phyloP scores from a whole-genome alignment of 2,888 invertebrate species.

The Melipona bicolor region DNA sequence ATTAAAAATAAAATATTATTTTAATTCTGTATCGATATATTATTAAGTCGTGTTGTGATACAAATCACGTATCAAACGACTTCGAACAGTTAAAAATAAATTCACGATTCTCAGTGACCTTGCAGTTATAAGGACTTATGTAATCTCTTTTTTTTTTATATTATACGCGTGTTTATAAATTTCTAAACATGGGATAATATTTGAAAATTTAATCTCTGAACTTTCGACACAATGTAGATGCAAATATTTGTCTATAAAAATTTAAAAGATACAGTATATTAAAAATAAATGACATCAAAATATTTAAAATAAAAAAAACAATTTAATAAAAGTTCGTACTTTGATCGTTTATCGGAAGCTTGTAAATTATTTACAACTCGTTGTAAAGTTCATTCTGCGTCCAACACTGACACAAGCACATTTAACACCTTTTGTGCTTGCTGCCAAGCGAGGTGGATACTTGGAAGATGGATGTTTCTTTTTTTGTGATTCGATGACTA shows the following conservation, averaged over 20 bases:
- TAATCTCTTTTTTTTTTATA: conserved; percentile 24
- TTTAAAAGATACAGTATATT: background rate
- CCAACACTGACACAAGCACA: conserved; percentile 26
- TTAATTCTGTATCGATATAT: background rate
- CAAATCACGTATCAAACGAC: conserved; percentile 2
- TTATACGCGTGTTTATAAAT: background rate
- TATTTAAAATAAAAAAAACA: background rate
- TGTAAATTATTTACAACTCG: conserved; percentile 32
- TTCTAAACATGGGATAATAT: conserved; percentile 11
- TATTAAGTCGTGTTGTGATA: background rate
- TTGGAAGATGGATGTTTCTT: conserved; percentile 71
- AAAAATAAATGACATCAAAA: background rate
- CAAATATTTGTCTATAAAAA: too few species aligned
- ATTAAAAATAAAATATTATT: conserved; percentile 18
- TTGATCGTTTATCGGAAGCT: background rate
- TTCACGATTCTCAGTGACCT: conserved; percentile 32
- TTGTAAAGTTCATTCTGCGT: background rate
- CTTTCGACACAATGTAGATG: too few species aligned
- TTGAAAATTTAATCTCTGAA: background rate
- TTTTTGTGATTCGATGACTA: conserved; percentile 69
- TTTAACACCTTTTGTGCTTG: background rate
- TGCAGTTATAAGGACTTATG: conserved; percentile 24
- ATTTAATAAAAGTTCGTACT: background rate
- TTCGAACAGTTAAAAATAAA: conserved; percentile 52
- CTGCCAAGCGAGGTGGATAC: conserved; percentile 46